Conservation (phyloP, 2,113 vertebrate species). For the Microtus oregoni region DNA sequence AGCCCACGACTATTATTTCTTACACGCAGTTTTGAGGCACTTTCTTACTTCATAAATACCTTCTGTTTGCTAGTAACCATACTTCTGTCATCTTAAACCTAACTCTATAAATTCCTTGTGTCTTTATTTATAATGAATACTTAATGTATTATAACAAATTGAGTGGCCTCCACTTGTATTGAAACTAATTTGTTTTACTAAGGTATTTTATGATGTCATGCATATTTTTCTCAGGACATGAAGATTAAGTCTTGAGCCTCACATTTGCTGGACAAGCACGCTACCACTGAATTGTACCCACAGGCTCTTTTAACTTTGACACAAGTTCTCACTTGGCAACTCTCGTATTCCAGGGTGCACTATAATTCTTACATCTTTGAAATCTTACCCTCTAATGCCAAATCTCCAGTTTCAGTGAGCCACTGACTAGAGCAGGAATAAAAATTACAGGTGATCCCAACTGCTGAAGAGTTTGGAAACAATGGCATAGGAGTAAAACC, state of each 20-base stretch:
- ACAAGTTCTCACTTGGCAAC: background rate
- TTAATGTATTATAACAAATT: background rate
- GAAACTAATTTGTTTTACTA: background rate
- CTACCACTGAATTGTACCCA: background rate
- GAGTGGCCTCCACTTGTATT: background rate
- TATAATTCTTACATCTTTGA: slow-evolving; percentile 13
- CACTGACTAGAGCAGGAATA: background rate
- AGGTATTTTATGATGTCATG: background rate
- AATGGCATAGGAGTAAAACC: background rate
- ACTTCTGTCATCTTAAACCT: background rate
- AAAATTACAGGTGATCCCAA: background rate
- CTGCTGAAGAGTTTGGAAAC: background rate
- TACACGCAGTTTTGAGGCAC: background rate
- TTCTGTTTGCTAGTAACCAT: background rate
- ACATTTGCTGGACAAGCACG: background rate
- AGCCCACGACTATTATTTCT: background rate
- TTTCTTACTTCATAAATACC: background rate
- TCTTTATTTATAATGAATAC: background rate
- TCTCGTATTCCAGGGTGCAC: background rate
- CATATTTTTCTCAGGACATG: background rate
- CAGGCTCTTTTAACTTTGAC: background rate
- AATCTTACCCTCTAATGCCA: background rate
- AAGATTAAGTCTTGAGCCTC: too few relatives aligned
- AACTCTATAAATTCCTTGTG: background rate
- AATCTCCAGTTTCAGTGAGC: background rate